These are phyloP conservation scores for Eunapius fragilis DNA, from an alignment of 37 sponge, comb jelly and placozoan species.

Conservation along the genomic window DNA sequence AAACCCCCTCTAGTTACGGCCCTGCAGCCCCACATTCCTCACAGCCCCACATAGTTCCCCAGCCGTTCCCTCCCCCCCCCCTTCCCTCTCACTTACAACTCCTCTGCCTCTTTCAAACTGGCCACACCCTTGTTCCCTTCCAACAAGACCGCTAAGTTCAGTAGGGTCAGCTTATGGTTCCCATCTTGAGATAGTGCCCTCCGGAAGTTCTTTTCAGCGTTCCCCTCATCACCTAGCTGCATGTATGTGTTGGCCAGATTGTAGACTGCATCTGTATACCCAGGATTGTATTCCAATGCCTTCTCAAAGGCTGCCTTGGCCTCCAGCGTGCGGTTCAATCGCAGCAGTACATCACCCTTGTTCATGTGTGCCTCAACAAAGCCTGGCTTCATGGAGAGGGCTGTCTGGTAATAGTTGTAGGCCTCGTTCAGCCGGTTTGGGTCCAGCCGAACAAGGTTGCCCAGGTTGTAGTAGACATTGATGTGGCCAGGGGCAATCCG, in stretches of 20 bases:
- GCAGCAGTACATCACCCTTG: conserved; percentile 58
- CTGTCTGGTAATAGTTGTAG: conserved; percentile 54
- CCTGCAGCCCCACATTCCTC: not conserved
- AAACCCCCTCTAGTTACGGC: not conserved
- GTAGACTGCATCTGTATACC: conserved; percentile 39
- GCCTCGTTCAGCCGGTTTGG: conserved; percentile 68
- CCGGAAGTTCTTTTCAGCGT: conserved; percentile 37
- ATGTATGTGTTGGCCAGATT: conserved; percentile 56
- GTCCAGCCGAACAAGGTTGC: conserved; percentile 72
- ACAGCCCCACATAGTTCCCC: not conserved
- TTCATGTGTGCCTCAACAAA: conserved; percentile 71
- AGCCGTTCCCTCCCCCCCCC: not conserved
- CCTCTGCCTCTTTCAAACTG: conserved; percentile 19
- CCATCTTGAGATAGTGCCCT: conserved; percentile 4
- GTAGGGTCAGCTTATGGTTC: conserved; percentile 6
- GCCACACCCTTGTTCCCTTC: not conserved
- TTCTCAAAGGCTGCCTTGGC: conserved; percentile 36
- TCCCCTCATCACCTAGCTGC: conserved; percentile 13
- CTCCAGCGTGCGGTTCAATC: conserved; percentile 34
- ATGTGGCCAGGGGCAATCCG: conserved; percentile 82
- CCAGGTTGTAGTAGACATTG: conserved; percentile 88
- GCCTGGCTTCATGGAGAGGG: conserved; percentile 67
- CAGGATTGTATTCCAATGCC: conserved; percentile 27
- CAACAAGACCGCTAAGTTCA: conserved; percentile 14
- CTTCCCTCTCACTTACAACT: conserved; percentile 25